Evolutionary conservation across 1,140 invertebrate species (phyloP).

Genomic region (Drosophila trapezifrons): DNA sequence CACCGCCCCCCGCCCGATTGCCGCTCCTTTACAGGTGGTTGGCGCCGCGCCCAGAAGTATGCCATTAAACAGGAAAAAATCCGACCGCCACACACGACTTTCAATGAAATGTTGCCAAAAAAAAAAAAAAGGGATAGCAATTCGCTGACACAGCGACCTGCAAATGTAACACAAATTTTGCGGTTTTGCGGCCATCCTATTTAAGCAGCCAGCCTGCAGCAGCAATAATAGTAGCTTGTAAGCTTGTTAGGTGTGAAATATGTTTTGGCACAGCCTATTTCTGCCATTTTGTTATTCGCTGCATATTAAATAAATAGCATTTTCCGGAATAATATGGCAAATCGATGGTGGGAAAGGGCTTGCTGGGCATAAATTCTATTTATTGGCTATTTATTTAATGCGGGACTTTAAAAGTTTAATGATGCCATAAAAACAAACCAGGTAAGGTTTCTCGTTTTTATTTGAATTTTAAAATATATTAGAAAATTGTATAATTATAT

Average conservation of each 20-base stretch:
- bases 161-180: constrained; percentile 75
- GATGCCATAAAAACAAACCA: not conserved
- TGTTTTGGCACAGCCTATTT: constrained; percentile 29
- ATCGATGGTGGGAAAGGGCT: constrained; percentile 27
- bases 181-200: constrained; percentile 62
- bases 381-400: constrained; percentile 6
- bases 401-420: constrained; percentile 1
- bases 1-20: not conserved
- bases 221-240: constrained; percentile 33
- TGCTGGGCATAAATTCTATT: constrained; percentile 11
- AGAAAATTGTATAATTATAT: not conserved
- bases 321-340: constrained; percentile 8
- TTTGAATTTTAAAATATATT: not conserved
- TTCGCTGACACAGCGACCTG: constrained; percentile 41
- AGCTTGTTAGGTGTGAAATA: constrained; percentile 71
- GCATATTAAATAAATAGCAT: constrained; percentile 56
- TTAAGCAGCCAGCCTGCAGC: constrained; percentile 54
- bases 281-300: constrained; percentile 49
- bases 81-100: constrained; percentile 23
- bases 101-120: constrained; percentile 60
- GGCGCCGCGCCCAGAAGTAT: constrained; percentile 67
- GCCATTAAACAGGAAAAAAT: constrained; percentile 63
- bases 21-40: constrained; percentile 63
- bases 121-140: constrained; percentile 8
- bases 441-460: not conserved